These are phyloP conservation scores for Mesocentrotus franciscanus DNA, from an alignment of 53 echinoderm and acorn worm genomes.

Conservation along the genomic window DNA sequence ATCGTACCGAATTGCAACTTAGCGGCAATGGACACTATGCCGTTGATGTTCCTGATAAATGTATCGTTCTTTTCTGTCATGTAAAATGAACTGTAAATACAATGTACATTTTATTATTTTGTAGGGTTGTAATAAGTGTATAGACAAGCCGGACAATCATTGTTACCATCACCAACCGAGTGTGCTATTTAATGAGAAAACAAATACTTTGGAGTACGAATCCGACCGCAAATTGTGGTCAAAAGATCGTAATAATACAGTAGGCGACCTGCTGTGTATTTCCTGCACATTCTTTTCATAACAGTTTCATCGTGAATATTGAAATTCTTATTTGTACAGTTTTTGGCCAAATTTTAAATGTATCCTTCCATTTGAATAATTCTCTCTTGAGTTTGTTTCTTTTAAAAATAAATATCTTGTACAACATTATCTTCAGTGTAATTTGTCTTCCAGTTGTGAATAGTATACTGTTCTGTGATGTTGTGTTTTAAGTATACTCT, in stretches of 20 bases:
- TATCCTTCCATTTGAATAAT: background rate
- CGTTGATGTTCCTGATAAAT: background rate
- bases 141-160: background rate
- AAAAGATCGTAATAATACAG: background rate
- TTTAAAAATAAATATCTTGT: slow-evolving; percentile 17
- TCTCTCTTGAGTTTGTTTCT: background rate
- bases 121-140: slow-evolving; percentile 17
- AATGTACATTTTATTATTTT: slow-evolving; percentile 22
- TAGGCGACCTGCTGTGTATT: background rate
- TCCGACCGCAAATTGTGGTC: background rate
- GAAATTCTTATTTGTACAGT: slow-evolving; percentile 38
- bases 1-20: background rate
- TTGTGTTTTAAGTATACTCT: background rate
- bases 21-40: background rate
- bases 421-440: background rate
- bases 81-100: slow-evolving; percentile 12
- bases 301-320: background rate
- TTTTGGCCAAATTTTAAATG: slow-evolving; percentile 15
- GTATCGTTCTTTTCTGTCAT: background rate
- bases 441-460: background rate
- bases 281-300: background rate
- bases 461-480: background rate
- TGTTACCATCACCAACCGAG: background rate
- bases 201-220: background rate
- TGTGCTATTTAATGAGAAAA: slow-evolving; percentile 29